phyloP scores from a whole-genome alignment of 1,140 invertebrate genomes.

The Bradynema listronoti region DNA sequence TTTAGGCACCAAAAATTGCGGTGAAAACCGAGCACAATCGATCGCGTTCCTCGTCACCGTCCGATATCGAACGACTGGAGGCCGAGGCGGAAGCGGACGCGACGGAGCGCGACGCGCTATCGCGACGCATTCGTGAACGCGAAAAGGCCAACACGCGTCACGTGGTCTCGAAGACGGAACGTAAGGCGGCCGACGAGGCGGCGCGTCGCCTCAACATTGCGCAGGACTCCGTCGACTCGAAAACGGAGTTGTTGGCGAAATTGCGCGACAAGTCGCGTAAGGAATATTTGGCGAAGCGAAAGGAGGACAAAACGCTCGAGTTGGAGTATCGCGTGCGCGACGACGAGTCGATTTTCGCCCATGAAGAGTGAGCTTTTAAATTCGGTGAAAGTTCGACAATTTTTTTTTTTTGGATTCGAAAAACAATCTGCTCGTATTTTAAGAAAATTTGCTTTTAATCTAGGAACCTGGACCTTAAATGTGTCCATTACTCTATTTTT shows the following conservation, averaged over 20 bases:
- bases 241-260: conserved; percentile 59
- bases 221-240: conserved; percentile 21
- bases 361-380: conserved; percentile 66
- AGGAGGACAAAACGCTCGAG: conserved; percentile 90
- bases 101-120: conserved; percentile 87
- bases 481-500: conserved; percentile 7
- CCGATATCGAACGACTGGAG: conserved; percentile 52
- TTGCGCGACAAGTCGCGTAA: conserved; percentile 74
- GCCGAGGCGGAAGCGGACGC: conserved; percentile 71
- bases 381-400: not conserved
- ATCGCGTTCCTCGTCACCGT: conserved; percentile 39
- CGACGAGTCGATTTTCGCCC: conserved; percentile 88
- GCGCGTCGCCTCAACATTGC: conserved; percentile 77
- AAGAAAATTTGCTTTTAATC: too few relatives aligned
- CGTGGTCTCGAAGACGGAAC: conserved; percentile 63
- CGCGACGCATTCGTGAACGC: conserved; percentile 74
- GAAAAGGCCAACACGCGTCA: conserved; percentile 75
- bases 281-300: conserved; percentile 87
- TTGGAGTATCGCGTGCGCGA: conserved; percentile 88
- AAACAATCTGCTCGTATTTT: conserved; percentile 3
- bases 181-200: conserved; percentile 79
- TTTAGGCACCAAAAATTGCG: too few relatives aligned
- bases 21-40: not conserved
- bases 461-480: too few relatives aligned
- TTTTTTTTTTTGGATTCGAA: conserved; percentile 1